Conservation (phyloP, 2,113 vertebrate genomes). For the Perca flavescens region DNA sequence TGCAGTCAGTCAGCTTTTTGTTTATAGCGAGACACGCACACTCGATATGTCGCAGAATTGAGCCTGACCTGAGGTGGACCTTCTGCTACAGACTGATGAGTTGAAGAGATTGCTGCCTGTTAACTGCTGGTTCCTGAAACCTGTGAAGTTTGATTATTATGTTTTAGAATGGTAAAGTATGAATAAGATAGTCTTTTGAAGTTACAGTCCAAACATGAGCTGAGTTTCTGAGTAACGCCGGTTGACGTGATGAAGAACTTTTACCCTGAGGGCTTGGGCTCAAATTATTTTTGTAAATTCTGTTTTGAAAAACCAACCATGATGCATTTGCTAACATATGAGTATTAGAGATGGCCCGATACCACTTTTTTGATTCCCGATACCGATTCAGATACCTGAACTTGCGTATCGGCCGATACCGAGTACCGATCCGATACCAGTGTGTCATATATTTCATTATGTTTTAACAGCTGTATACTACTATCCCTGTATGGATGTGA, state of each 20-base stretch:
- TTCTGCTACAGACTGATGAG: conserved; percentile 10
- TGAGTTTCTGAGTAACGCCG: neutral
- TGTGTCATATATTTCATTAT: too few relatives aligned
- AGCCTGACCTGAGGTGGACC: conserved; percentile 28
- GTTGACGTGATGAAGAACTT: conserved; percentile 1
- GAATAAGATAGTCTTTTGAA: conserved; percentile 33
- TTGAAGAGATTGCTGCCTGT: neutral
- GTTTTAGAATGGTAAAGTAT: conserved; percentile 40
- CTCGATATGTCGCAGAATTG: conserved; percentile 8
- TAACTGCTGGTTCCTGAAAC: conserved; percentile 27
- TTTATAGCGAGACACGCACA: conserved; percentile 58
- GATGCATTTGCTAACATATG: neutral
- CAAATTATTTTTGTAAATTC: neutral
- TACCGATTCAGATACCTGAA: too few relatives aligned
- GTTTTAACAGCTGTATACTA: too few relatives aligned
- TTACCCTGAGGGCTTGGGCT: neutral
- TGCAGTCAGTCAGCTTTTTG: conserved; percentile 31
- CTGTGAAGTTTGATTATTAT: conserved; percentile 3
- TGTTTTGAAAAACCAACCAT: neutral
- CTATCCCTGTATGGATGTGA: too few relatives aligned
- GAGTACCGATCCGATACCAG: too few relatives aligned
- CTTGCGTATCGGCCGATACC: too few relatives aligned
- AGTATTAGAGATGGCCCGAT: too few relatives aligned
- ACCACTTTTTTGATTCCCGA: too few relatives aligned
- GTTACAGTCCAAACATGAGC: conserved; percentile 9